Evolutionary conservation across 1,140 invertebrate genomes (phyloP).

Genomic region (Magallana angulata): DNA sequence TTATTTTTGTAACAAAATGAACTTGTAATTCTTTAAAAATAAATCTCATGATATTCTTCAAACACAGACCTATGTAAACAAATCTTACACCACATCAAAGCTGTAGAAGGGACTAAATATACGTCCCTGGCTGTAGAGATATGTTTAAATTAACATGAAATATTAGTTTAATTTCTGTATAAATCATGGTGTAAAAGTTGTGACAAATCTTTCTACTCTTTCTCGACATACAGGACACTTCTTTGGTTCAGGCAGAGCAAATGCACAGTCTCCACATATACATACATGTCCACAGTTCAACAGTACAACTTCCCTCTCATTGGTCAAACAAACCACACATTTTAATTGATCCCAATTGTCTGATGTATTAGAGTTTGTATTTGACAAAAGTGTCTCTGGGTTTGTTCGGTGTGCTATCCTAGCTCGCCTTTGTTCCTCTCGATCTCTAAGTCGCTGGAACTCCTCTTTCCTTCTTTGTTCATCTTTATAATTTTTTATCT

Average conservation of each 20-base stretch:
- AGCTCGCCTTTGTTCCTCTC: slow-evolving; percentile 24
- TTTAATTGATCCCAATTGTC: slow-evolving; percentile 17
- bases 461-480: slow-evolving; percentile 55
- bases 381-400: background rate
- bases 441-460: slow-evolving; percentile 49
- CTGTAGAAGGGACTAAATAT: too few relatives aligned
- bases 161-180: background rate
- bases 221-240: slow-evolving; percentile 79
- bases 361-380: slow-evolving; percentile 44
- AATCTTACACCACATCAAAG: too few relatives aligned
- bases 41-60: too few relatives aligned
- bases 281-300: slow-evolving; percentile 79
- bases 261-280: slow-evolving; percentile 77
- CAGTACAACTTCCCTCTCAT: slow-evolving; percentile 76
- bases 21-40: too few relatives aligned
- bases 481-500: slow-evolving; percentile 52
- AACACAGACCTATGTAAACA: too few relatives aligned
- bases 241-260: slow-evolving; percentile 68
- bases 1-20: too few relatives aligned
- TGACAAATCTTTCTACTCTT: slow-evolving; percentile 68
- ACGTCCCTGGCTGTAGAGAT: too few relatives aligned
- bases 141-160: too few relatives aligned
- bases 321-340: slow-evolving; percentile 79
- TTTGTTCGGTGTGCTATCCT: slow-evolving; percentile 29
- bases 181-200: slow-evolving; percentile 71